Percentiles rank a stretch among this genome's conserved stretches.
phyloP scores from a whole-genome alignment of 2,797 vertebrate genomes.

The Tachyglossus aculeatus region DNA sequence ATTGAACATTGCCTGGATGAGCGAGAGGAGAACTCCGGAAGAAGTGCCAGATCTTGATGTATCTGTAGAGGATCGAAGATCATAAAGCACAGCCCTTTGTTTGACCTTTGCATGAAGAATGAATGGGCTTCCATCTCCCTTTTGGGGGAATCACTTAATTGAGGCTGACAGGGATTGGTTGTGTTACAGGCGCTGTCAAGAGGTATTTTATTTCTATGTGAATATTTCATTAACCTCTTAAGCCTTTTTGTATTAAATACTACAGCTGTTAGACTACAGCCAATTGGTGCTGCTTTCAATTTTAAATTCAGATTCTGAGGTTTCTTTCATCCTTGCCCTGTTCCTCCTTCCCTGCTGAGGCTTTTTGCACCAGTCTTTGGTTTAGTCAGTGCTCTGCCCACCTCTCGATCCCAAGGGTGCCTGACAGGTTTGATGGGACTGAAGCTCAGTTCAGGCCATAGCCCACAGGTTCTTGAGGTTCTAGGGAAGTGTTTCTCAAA shows the following conservation, averaged over 20 bases:
- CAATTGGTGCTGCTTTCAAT: conserved; percentile 18
- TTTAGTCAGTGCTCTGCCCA: not conserved
- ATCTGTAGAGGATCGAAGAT: conserved; percentile 20
- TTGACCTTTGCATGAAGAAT: conserved; percentile 59
- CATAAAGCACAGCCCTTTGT: conserved; percentile 39
- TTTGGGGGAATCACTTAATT: conserved; percentile 51
- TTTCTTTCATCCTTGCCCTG: not conserved
- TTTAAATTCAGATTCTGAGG: conserved; percentile 15
- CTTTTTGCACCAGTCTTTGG: not conserved
- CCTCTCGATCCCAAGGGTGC: not conserved
- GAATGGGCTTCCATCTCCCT: conserved; percentile 38
- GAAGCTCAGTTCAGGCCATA: too few relatives aligned
- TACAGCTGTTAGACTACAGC: conserved; percentile 52
- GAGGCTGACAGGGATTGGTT: conserved; percentile 62
- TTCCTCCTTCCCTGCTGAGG: not conserved
- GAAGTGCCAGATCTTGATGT: not conserved
- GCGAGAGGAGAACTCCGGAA: not conserved
- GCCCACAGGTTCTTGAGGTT: too few relatives aligned
- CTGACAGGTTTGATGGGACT: too few relatives aligned
- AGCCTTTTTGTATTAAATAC: conserved; percentile 38
- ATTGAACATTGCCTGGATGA: not conserved
- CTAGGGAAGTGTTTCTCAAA: too few relatives aligned
- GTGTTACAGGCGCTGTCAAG: conserved; percentile 62
- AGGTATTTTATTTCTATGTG: conserved; percentile 64
- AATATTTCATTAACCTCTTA: conserved; percentile 64